Evolutionary conservation across 2,888 invertebrate genomes (phyloP).

Genomic region (Parnassius mnemosyne): DNA sequence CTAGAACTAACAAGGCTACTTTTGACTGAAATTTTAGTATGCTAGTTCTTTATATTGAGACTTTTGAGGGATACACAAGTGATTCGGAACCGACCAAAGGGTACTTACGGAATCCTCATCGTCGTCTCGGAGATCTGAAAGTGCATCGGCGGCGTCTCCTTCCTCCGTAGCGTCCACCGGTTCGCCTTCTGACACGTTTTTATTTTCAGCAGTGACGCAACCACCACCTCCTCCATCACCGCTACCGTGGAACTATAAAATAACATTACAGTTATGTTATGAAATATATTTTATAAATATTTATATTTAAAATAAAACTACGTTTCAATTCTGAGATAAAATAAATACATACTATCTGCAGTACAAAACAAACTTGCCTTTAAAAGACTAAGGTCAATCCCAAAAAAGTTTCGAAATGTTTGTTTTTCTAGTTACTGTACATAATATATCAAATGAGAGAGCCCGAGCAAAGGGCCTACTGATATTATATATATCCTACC

Average conservation of each 20-base stretch:
- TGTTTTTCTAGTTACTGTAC: no score
- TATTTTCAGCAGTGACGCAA: conserved; percentile 49
- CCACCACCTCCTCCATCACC: conserved; percentile 36
- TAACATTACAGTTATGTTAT: conserved; percentile 1
- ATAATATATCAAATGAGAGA: no score
- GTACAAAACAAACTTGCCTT: no score
- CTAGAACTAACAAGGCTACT: conserved; percentile 11
- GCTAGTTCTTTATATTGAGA: conserved; percentile 65
- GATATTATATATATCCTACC: no score
- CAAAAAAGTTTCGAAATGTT: no score
- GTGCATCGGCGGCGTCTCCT: conserved; percentile 60
- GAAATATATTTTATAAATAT: no score
- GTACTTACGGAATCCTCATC: conserved; percentile 86
- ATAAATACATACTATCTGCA: no score
- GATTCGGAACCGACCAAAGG: conserved; percentile 39
- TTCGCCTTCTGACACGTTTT: conserved; percentile 50
- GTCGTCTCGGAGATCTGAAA: conserved; percentile 78
- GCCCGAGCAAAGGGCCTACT: no score
- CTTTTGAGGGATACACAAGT: conserved; percentile 34
- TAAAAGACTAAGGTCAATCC: no score
- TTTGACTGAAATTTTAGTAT: conserved; percentile 46
- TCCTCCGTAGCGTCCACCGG: conserved; percentile 46
- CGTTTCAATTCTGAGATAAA: no score
- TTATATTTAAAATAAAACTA: no score
- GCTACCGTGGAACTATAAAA: conserved; percentile 57